phyloP scores from a whole-genome alignment of 1,140 invertebrate species.

The Idris sp. region DNA sequence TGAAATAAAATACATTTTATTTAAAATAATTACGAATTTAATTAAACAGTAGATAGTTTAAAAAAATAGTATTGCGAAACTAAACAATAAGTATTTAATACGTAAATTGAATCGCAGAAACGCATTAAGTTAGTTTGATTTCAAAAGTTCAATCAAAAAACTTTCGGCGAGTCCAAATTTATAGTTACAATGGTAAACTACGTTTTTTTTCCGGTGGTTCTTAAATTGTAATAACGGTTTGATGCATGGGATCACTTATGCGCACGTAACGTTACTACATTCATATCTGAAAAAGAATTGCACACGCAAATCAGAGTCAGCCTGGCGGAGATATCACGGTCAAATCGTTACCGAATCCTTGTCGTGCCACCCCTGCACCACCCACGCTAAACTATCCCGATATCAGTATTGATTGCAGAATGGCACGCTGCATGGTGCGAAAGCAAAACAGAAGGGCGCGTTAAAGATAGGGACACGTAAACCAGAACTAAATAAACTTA shows the following conservation, averaged over 20 bases:
- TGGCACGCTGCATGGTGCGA: constrained; percentile 40
- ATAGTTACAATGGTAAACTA: constrained; percentile 11
- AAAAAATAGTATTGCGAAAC: too few relatives aligned
- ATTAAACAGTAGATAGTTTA: too few relatives aligned
- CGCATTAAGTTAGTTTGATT: too few relatives aligned
- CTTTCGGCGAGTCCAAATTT: constrained; percentile 20
- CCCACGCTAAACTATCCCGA: constrained; percentile 61
- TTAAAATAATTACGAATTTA: too few relatives aligned
- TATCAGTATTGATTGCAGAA: constrained; percentile 70
- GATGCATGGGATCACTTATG: constrained; percentile 39
- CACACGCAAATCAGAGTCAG: constrained; percentile 66
- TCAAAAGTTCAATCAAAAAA: too few relatives aligned
- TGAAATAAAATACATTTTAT: too few relatives aligned
- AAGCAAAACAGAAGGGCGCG: constrained; percentile 35
- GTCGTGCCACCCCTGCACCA: constrained; percentile 67
- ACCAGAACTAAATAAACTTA: constrained; percentile 29
- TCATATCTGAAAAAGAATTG: constrained; percentile 55
- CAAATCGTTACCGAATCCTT: constrained; percentile 74
- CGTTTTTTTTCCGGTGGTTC: constrained; percentile 17
- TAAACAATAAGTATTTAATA: too few relatives aligned
- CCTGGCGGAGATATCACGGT: constrained; percentile 73
- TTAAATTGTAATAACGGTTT: constrained; percentile 39
- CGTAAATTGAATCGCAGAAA: too few relatives aligned
- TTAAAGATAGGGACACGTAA: constrained; percentile 46
- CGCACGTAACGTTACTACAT: constrained; percentile 28